Percentiles rank a stretch among this genome's conserved stretches.
Conservation (phyloP, 2,888 invertebrate species). For the Melieria crassipennis region DNA sequence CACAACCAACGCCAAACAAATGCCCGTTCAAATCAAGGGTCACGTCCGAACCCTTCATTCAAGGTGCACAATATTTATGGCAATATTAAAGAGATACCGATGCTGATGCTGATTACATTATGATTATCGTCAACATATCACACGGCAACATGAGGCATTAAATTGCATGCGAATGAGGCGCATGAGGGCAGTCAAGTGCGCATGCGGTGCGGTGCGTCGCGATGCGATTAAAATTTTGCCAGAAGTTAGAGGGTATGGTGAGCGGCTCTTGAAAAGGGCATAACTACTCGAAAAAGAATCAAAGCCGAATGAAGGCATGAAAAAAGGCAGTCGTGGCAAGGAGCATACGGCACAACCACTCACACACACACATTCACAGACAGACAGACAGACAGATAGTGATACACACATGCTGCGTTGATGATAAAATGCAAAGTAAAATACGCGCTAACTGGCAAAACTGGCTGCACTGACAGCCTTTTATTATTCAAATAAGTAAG, state of each 20-base stretch:
- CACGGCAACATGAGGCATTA: conserved; percentile 4
- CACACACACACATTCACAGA: no score
- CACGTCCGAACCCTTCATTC: no score
- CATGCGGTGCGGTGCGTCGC: background rate
- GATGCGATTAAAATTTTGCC: no score
- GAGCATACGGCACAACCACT: no score
- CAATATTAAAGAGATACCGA: conserved; percentile 38
- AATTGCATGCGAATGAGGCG: background rate
- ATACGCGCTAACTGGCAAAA: no score
- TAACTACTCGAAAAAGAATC: conserved; percentile 11
- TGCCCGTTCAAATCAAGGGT: no score
- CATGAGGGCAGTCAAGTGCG: background rate
- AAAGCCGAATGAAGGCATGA: conserved; percentile 15
- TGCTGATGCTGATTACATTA: conserved; percentile 39
- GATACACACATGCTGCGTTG: no score
- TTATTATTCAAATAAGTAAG: conserved; percentile 17
- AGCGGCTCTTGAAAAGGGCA: no score
- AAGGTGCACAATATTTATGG: conserved; percentile 32
- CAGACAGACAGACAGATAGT: no score
- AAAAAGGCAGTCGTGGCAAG: conserved; percentile 22
- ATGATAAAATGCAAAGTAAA: no score
- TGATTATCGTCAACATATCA: conserved; percentile 35
- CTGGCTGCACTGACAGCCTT: background rate
- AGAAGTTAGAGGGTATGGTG: no score
- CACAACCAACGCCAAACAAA: no score